phyloP scores from a whole-genome alignment of 2,797 vertebrate genomes.

The Phalloptychus januarius region DNA sequence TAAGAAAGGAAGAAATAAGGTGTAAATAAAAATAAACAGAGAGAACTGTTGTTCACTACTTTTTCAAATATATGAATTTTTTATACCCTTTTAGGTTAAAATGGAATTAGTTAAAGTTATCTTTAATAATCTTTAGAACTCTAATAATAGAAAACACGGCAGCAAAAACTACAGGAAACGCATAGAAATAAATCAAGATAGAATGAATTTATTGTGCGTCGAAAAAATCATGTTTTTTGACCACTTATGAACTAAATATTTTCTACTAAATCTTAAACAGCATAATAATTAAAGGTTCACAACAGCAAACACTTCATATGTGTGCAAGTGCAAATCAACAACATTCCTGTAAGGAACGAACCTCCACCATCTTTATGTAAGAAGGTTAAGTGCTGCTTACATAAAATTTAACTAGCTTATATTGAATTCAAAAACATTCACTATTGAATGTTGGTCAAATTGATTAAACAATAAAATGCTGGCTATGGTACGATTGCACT shows the following conservation, averaged over 20 bases:
- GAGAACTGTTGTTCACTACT: background rate
- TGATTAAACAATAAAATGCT: slow-evolving; percentile 10
- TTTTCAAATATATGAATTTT: slow-evolving; percentile 15
- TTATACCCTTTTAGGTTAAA: slow-evolving; percentile 73
- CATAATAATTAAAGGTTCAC: slow-evolving; percentile 28
- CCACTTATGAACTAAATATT: slow-evolving; percentile 4
- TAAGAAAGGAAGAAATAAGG: background rate
- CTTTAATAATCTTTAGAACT: background rate
- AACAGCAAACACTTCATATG: slow-evolving; percentile 29
- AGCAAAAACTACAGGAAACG: background rate
- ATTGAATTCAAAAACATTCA: slow-evolving; percentile 37
- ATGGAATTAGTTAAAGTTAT: slow-evolving; percentile 70
- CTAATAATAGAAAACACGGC: background rate
- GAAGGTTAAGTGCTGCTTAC: slow-evolving; percentile 39
- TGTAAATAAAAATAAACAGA: background rate
- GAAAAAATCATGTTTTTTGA: slow-evolving; percentile 10
- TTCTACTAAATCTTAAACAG: slow-evolving; percentile 18
- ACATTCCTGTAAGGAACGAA: slow-evolving; percentile 12
- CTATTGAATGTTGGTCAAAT: slow-evolving; percentile 29
- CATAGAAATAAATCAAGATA: slow-evolving; percentile 8
- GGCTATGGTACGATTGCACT: slow-evolving; percentile 29
- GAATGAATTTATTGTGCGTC: slow-evolving; percentile 1
- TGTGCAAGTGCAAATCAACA: background rate
- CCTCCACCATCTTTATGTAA: slow-evolving; percentile 41
- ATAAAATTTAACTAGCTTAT: slow-evolving; percentile 49